A percentile compares a stretch with the other conserved stretches of the same genome.
Evolutionary conservation across 2,888 invertebrate genomes (phyloP).

Genomic region (Helicoverpa assulta): DNA sequence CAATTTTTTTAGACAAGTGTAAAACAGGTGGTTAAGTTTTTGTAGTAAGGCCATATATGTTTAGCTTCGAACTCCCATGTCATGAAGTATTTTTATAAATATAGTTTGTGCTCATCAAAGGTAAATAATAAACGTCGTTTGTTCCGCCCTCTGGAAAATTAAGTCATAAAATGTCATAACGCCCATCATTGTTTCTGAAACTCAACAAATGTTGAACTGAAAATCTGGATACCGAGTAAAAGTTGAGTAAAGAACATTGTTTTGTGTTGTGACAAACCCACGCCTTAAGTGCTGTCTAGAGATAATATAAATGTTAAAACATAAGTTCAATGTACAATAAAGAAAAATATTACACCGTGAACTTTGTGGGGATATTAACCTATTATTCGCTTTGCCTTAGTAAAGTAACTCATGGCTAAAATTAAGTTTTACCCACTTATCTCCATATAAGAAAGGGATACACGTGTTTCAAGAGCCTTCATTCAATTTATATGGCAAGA

Average conservation of each 20-base stretch:
- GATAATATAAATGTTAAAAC: slow-evolving; percentile 25
- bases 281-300: slow-evolving; percentile 11
- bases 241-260: slow-evolving; percentile 7
- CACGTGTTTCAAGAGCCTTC: neutral
- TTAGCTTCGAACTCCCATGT: no score
- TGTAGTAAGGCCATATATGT: no score
- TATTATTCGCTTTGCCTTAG: slow-evolving; percentile 5
- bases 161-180: neutral
- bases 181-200: neutral
- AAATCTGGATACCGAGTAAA: slow-evolving; percentile 10
- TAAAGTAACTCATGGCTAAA: slow-evolving; percentile 5
- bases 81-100: neutral
- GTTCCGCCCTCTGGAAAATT: neutral
- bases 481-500: neutral
- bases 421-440: neutral
- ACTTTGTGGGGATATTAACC: neutral
- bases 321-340: slow-evolving; percentile 26
- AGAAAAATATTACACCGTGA: slow-evolving; percentile 17
- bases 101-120: neutral
- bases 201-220: slow-evolving; percentile 9
- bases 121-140: neutral
- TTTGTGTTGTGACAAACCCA: slow-evolving; percentile 18
- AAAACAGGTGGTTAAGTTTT: no score
- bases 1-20: no score
- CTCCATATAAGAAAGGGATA: neutral